Percentiles rank a stretch among this genome's conserved stretches.
Evolutionary conservation across 2,797 vertebrate genomes (phyloP).

Genomic region (Nasua narica): DNA sequence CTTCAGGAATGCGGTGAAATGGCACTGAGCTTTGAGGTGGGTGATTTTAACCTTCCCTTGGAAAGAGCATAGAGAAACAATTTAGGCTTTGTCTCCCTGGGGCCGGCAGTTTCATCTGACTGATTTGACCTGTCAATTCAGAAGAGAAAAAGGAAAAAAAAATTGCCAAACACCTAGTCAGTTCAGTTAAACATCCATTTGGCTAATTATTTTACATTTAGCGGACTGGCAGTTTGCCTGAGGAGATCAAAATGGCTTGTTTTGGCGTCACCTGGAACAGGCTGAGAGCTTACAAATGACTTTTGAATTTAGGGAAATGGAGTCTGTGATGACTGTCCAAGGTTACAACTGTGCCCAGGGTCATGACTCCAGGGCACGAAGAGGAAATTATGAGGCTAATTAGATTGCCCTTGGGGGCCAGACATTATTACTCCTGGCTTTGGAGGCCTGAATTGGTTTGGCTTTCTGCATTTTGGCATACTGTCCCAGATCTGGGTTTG

Average conservation of each 20-base stretch:
- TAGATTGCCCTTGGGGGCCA: neutral
- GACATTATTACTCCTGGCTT: neutral
- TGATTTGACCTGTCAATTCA: slow-evolving; percentile 25
- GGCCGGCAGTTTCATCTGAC: slow-evolving; percentile 17
- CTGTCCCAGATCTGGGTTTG: neutral
- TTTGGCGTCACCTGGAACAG: neutral
- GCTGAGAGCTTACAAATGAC: neutral
- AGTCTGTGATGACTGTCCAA: neutral
- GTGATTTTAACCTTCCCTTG: neutral
- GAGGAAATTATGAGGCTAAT: neutral
- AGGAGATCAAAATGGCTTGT: neutral
- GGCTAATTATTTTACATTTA: neutral
- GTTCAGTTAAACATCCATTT: slow-evolving; percentile 33
- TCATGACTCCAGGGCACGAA: neutral
- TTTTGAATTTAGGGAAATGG: neutral
- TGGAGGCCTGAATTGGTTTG: neutral
- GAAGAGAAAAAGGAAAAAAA: neutral
- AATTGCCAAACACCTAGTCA: neutral
- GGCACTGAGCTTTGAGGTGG: neutral
- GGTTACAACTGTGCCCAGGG: neutral
- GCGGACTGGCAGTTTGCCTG: neutral
- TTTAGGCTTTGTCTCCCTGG: neutral
- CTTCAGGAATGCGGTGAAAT: neutral
- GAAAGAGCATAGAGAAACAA: neutral
- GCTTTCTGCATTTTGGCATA: neutral